These are phyloP conservation scores for Yasuhikotakia modesta DNA, from an alignment of 2,797 vertebrate species.

Conservation along the genomic window DNA sequence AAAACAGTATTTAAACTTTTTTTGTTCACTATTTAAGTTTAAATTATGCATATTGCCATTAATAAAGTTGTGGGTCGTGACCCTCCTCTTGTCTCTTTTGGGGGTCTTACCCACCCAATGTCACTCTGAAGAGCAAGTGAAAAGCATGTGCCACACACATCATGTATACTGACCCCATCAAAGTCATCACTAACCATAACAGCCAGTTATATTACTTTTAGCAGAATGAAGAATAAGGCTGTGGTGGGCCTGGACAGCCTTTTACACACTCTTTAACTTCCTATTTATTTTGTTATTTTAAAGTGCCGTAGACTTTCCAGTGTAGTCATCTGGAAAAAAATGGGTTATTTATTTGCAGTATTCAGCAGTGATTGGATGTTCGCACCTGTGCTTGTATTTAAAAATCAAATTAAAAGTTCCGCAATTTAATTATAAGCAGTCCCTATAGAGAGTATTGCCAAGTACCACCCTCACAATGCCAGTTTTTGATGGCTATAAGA, in stretches of 20 bases:
- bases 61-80: constrained; percentile 40
- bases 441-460: not conserved
- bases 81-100: constrained; percentile 50
- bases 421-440: not conserved
- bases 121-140: constrained; percentile 67
- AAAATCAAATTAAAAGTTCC: constrained; percentile 4
- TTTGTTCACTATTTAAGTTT: not conserved
- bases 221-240: constrained; percentile 69
- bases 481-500: not conserved
- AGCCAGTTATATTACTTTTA: constrained; percentile 74
- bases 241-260: constrained; percentile 66
- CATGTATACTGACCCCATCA: constrained; percentile 76
- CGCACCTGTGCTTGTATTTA: not conserved
- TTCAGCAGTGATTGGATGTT: not conserved
- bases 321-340: not conserved
- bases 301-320: not conserved
- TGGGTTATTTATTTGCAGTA: not conserved
- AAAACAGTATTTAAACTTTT: too few relatives aligned
- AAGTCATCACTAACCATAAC: constrained; percentile 80
- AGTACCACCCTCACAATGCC: not conserved
- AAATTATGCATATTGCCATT: constrained; percentile 40
- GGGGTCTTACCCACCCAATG: constrained; percentile 61
- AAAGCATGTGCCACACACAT: constrained; percentile 74
- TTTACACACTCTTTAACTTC: constrained; percentile 59
- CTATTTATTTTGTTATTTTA: constrained; percentile 28